Base-by-base conservation (phyloP, 2,113 vertebrate genomes). In the Orthonyx spaldingii region DNA sequence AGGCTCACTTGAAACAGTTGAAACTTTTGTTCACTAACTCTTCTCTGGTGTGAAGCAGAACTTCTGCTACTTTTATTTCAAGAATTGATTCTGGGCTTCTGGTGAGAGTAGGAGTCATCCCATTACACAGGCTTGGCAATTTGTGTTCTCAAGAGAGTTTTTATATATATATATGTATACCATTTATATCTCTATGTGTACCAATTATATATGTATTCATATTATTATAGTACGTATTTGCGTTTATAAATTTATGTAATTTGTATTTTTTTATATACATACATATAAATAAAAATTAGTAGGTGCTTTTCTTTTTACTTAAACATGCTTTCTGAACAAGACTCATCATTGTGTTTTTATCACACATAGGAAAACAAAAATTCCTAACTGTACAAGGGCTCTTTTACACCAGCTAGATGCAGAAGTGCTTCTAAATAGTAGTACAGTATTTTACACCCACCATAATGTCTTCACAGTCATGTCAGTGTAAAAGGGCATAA, bases 1-100 rank as follows among this genome's bases (percentile, higher is more conserved):
- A 64, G 74, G 70, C 70, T 89, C 55, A 18, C 56, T 89, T 96
- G 79, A 89, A 93, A 75, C 46, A 53, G 42, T 68, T 57, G 16
- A 63, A 72, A 95, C 72, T 90, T 94, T 60, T 91, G 50, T 84
- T 87, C 72, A 23, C 89, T 88, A 75, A 21, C 74, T 93, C 20
- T 72, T 82, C 39, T 91, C 61, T 32, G 33, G 52, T 63, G 42
- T 8, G 6, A 79, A 87, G 59, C 47, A 68, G 37, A 88, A 24
- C 46, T 55, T 76, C n/a, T 3, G 3, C 12, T 66, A 41, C 30
- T 27, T 3, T 66, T 85, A 46, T 28, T 87, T 61, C 28, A 55
- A 47, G 23, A 59, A 47, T 18, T 80, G 18, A 44, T 47, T 61
- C 47, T 10, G 16, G 35, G 30, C 28, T 79, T 87, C 39, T 91